phyloP scores from a whole-genome alignment of 2,113 vertebrate genomes.

The Aplodontia rufa region DNA sequence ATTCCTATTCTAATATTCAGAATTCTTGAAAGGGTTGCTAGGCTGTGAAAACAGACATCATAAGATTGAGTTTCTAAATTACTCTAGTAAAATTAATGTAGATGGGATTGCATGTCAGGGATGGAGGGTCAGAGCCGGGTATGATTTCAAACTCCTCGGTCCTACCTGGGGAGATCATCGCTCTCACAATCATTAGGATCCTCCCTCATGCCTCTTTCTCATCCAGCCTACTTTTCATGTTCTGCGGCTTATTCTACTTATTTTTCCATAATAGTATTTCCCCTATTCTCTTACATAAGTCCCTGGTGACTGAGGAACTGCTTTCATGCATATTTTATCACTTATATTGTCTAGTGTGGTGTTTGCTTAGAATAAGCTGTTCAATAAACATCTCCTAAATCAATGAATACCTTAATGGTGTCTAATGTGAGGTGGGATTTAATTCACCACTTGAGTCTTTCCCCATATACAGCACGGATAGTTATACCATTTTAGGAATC shows the following conservation, averaged over 20 bases:
- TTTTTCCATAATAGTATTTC: background rate
- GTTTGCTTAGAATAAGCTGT: conserved; percentile 51
- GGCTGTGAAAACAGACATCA: background rate
- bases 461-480: background rate
- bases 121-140: background rate
- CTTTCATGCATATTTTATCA: conserved; percentile 31
- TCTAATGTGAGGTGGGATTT: conserved; percentile 47
- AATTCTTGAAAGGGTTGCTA: background rate
- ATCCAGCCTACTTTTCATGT: background rate
- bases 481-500: conserved; percentile 36
- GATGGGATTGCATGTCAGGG: background rate
- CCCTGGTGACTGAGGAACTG: background rate
- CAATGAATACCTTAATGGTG: conserved; percentile 47
- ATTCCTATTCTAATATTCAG: background rate
- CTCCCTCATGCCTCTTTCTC: background rate
- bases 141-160: background rate
- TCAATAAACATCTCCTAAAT: conserved; percentile 59
- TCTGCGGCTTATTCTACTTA: background rate
- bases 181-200: background rate
- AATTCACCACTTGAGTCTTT: background rate
- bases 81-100: background rate
- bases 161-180: background rate
- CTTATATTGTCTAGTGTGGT: background rate
- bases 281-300: background rate
- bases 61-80: background rate